Percentiles rank a stretch among this genome's conserved stretches.
These are phyloP conservation scores for Daphoenositta chrysoptera DNA, from an alignment of 2,113 vertebrate genomes.

Conservation along the genomic window DNA sequence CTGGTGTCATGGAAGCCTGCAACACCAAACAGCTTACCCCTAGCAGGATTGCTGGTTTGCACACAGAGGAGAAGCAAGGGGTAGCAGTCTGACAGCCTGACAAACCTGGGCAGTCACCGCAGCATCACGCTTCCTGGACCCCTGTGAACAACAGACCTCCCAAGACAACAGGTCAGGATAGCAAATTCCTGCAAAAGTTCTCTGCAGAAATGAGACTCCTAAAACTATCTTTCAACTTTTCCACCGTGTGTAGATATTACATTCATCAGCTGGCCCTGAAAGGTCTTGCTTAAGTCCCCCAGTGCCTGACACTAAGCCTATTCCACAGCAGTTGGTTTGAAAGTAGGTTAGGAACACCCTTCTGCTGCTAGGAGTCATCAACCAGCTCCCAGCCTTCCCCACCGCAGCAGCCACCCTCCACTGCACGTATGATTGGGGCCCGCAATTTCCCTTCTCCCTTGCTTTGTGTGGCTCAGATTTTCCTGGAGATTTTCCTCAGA, in stretches of 20 bases:
- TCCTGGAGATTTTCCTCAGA: not conserved
- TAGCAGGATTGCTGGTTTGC: not conserved
- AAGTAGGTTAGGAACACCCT: not conserved
- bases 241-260: not conserved
- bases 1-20: not conserved
- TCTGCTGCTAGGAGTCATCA: not conserved
- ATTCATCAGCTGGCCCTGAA: not conserved
- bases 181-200: not conserved
- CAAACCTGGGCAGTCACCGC: not conserved
- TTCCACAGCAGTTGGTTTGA: not conserved
- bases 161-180: not conserved
- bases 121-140: not conserved
- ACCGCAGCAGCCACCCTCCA: fast-evolving
- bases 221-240: not conserved
- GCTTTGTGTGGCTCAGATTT: not conserved
- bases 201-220: not conserved
- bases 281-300: not conserved
- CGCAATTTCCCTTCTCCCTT: not conserved
- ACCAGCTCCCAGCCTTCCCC: not conserved
- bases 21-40: not conserved
- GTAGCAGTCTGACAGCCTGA: not conserved
- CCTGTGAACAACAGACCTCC: not conserved
- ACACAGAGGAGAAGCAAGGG: not conserved
- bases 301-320: not conserved
- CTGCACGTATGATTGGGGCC: fast-evolving